Base-by-base conservation (phyloP, 64 coral and sea anemone species). In the Trachythela sp. region DNA sequence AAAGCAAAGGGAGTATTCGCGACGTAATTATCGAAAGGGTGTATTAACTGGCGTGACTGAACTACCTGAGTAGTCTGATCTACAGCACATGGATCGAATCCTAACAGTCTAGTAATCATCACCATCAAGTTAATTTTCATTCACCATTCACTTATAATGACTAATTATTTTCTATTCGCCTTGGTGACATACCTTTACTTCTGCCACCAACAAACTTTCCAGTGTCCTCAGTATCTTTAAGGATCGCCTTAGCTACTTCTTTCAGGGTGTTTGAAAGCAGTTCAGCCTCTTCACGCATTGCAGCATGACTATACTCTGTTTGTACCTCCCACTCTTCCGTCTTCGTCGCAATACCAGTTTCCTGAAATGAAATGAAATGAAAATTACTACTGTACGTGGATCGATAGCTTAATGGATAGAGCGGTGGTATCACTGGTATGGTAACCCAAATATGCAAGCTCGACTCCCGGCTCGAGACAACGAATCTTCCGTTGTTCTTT, bases 321-420 rank as follows among this genome's bases (percentile, higher is more conserved):
- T 99, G 93, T 8, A 92, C 94, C 34, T 99, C 96, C 93, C 96
- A 99, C 75, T 99, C 96, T n/a, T 99, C 96, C 11, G 96, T 90
- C 56, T 93, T 94, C 30, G 76, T 92, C 4, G 93, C 96, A 91
- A 94, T 89, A 51, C 94, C 91, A 48, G 72, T 86, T 77, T 99
- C 93, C 96, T 99, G 56, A 39, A 76, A 88, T 54, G 48, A 92
- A 80, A 88, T 8, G 9, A 85, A 64, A 54, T 9, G 20, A 17
- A n/a, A n/a, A n/a, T n/a, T n/a, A n/a, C n/a, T n/a, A n/a, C n/a
- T n/a, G n/a, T n/a, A n/a, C n/a, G n/a, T n/a, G n/a, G n/a, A n/a
- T n/a, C n/a, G n/a, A n/a, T n/a, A n/a, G n/a, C n/a, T n/a, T n/a
- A n/a, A n/a, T n/a, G n/a, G n/a, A n/a, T n/a, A n/a, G n/a, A n/a